Percentiles rank a stretch among this genome's conserved stretches.
phyloP scores from a whole-genome alignment of 2,888 invertebrate species.

The Mechanitis mazaeus region DNA sequence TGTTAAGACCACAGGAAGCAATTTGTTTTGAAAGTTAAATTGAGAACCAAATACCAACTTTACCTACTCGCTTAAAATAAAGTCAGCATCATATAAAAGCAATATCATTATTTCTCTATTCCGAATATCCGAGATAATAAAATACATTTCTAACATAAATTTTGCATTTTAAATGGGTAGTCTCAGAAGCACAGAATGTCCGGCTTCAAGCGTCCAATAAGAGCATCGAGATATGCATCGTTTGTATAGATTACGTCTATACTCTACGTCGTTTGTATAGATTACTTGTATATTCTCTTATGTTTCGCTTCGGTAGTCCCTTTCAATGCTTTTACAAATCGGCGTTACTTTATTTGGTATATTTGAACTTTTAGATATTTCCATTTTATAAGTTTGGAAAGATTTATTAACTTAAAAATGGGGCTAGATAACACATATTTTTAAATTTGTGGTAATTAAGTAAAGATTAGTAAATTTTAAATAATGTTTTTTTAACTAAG shows the following conservation, averaged over 20 bases:
- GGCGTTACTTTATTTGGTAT: not conserved
- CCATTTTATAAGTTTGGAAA: too few relatives aligned
- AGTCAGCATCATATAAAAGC: too few relatives aligned
- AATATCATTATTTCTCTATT: not conserved
- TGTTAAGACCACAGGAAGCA: too few relatives aligned
- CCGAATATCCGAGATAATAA: constrained; percentile 6
- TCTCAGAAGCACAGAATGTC: constrained; percentile 21
- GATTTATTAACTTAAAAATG: too few relatives aligned
- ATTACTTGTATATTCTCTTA: constrained; percentile 1
- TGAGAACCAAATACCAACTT: too few relatives aligned
- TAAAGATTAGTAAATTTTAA: too few relatives aligned
- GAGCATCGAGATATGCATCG: constrained; percentile 16
- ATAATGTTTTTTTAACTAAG: too few relatives aligned
- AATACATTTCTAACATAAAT: constrained; percentile 33
- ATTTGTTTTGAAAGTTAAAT: too few relatives aligned
- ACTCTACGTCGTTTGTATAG: not conserved
- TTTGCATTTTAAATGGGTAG: constrained; percentile 32
- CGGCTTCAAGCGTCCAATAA: constrained; percentile 26
- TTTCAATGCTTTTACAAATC: not conserved
- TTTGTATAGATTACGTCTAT: constrained; percentile 9
- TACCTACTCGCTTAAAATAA: too few relatives aligned
- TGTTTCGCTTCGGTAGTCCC: not conserved
- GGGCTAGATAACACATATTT: too few relatives aligned
- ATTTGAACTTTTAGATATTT: too few relatives aligned
- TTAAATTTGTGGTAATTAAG: too few relatives aligned